Evolutionary conservation across 2,888 invertebrate genomes (phyloP).

Genomic region (Trachelus stipa): DNA sequence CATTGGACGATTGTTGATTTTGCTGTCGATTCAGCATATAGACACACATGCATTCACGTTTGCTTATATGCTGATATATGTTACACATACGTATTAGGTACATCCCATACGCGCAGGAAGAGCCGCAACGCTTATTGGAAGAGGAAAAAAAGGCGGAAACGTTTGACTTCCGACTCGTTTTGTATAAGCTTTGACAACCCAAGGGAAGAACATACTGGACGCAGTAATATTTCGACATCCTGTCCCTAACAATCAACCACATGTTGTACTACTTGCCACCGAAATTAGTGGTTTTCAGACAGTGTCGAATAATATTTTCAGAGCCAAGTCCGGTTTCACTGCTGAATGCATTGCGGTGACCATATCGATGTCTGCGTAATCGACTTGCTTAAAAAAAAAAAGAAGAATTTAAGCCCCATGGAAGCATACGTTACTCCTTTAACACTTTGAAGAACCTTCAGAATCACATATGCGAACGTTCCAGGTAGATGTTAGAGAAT

Average conservation of each 20-base stretch:
- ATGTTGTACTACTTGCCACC: slow-evolving; percentile 37
- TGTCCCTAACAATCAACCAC: slow-evolving; percentile 47
- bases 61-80: not conserved
- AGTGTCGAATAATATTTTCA: slow-evolving; percentile 29
- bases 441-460: not conserved
- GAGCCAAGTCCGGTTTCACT: not conserved
- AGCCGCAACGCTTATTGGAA: slow-evolving; percentile 3
- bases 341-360: not conserved
- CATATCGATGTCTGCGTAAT: not conserved
- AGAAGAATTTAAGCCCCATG: not conserved
- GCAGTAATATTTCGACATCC: slow-evolving; percentile 39
- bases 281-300: slow-evolving; percentile 47
- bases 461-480: not conserved
- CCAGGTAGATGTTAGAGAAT: not conserved
- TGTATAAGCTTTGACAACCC: not conserved
- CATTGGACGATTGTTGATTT: slow-evolving; percentile 1
- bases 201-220: slow-evolving; percentile 2
- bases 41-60: not conserved
- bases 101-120: not conserved
- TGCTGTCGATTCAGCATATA: not conserved
- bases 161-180: slow-evolving; percentile 2
- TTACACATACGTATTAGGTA: not conserved
- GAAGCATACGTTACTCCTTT: not conserved
- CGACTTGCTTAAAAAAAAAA: not conserved
- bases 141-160: slow-evolving; percentile 2